Evolutionary conservation across 2,888 invertebrate genomes (phyloP).

Genomic region (Scaptomyza reducta): DNA sequence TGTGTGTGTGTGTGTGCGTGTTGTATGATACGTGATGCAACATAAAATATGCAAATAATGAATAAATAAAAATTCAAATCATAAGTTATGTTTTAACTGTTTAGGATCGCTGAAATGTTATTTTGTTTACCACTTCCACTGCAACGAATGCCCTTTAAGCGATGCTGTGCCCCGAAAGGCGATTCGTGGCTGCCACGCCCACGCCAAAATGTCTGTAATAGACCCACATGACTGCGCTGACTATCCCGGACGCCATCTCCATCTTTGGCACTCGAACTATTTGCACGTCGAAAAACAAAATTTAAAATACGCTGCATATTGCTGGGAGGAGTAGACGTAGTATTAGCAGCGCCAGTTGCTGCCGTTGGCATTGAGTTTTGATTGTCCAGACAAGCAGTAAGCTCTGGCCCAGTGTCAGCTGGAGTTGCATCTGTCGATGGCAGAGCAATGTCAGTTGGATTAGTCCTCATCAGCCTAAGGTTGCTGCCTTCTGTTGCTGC

Average conservation of each 20-base stretch:
- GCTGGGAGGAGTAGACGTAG: slow-evolving; percentile 20
- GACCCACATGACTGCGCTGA: slow-evolving; percentile 82
- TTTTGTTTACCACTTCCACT: slow-evolving; percentile 82
- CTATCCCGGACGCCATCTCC: slow-evolving; percentile 79
- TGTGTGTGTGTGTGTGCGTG: slow-evolving; percentile 33
- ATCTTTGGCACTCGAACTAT: slow-evolving; percentile 35
- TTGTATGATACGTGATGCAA: slow-evolving; percentile 22
- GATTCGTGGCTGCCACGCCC: slow-evolving; percentile 56
- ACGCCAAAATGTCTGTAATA: slow-evolving; percentile 79
- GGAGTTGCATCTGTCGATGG: slow-evolving; percentile 56
- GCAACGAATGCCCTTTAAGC: slow-evolving; percentile 83
- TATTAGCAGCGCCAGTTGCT: slow-evolving; percentile 11
- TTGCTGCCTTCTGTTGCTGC: slow-evolving; percentile 12
- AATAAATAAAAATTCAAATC: slow-evolving; percentile 51
- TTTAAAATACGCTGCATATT: slow-evolving; percentile 62
- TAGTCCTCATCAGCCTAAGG: slow-evolving; percentile 29
- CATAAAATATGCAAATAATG: slow-evolving; percentile 36
- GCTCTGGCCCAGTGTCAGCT: slow-evolving; percentile 25
- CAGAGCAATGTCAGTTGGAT: slow-evolving; percentile 52
- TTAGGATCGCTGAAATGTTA: slow-evolving; percentile 1
- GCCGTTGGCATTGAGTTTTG: slow-evolving; percentile 16
- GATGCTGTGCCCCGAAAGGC: slow-evolving; percentile 78
- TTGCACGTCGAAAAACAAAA: slow-evolving; percentile 72
- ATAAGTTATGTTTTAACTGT: slow-evolving; percentile 38
- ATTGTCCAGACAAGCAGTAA: slow-evolving; percentile 30